Evolutionary conservation across 1,140 invertebrate species (phyloP), one percentile per base, ranked within the genome.

Genomic region (Brachionus calyciflorus): DNA sequence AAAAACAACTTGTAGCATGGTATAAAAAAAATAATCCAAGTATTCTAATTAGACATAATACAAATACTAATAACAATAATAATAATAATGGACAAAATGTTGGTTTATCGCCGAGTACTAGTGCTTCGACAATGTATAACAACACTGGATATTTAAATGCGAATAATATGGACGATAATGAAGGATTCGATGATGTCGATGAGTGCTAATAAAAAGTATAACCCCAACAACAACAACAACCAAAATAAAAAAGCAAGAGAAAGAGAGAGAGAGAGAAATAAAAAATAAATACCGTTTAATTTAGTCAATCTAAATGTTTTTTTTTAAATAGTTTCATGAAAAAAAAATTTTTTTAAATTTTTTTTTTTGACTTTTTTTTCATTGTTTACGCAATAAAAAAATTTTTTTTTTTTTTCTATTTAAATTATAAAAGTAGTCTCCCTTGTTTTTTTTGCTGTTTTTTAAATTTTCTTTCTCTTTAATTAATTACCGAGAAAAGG

Each of bases 1-100:
- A 65, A 65, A 65, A 65, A 44, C 60, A 65, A 44, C 60, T 65
- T n/a, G 60, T 65, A n/a, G 60, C 60, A 2, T 65, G 60, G 60
- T 65, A 65, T 37, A 65, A 65, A 14, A 65, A 65, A 65, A 65
- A 65, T 46, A 65, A 65, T 65, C 60, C 60, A 3, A 44, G 40
- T 24, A 65, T 44, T 24, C 24, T 65, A 14, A 65, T 65, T 4
- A 26, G 60, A 26, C 33, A 65, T 41, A 44, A 44, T 37, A 37
- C 1, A 7, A 37, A 6, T 0, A 1, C 1, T 21, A 17, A 17
- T 21, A 17, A 1, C n/a, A 49, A 17, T 21, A 6, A 4, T 21
- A 49, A n/a, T 21, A 17, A 17, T 21, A 49, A 7, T 21, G 19
- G 46, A n/a, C 46, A 49, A 49, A 3, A 17, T 6, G 14, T 19